These are phyloP conservation scores for Acholoe squamosa DNA, from an alignment of 2,888 invertebrate species.

Conservation along the genomic window DNA sequence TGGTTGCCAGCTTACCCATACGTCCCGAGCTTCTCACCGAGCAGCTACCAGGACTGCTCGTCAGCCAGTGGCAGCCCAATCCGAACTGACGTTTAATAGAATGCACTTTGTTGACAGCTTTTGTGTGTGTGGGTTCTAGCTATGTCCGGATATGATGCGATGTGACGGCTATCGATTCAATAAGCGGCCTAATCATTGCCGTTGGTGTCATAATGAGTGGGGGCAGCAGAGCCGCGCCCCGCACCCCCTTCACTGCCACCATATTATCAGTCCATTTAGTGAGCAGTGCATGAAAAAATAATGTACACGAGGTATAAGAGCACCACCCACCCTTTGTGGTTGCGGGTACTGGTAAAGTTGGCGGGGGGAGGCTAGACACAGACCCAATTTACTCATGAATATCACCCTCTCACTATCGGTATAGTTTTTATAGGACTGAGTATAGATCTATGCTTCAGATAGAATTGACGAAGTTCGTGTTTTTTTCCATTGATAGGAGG, in stretches of 20 bases:
- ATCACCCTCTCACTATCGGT: background rate
- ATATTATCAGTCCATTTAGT: constrained; percentile 4
- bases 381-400: background rate
- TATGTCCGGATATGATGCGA: constrained; percentile 47
- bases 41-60: background rate
- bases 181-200: constrained; percentile 6
- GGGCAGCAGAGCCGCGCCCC: background rate
- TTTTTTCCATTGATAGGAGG: no score
- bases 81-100: constrained; percentile 59
- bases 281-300: constrained; percentile 5
- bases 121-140: constrained; percentile 17
- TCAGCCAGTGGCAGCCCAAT: background rate
- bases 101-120: constrained; percentile 50
- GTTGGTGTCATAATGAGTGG: constrained; percentile 47
- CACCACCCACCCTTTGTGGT: no score
- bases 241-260: background rate
- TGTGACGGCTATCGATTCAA: constrained; percentile 49
- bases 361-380: background rate
- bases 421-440: background rate
- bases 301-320: constrained; percentile 17
- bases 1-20: constrained; percentile 47
- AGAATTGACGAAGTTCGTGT: no score
- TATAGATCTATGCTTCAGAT: no score
- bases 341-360: background rate
- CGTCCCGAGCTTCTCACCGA: background rate